A percentile compares a stretch with the other conserved stretches of the same genome.
phyloP scores from a whole-genome alignment of 2,113 vertebrate species.

The Peromyscus californicus region DNA sequence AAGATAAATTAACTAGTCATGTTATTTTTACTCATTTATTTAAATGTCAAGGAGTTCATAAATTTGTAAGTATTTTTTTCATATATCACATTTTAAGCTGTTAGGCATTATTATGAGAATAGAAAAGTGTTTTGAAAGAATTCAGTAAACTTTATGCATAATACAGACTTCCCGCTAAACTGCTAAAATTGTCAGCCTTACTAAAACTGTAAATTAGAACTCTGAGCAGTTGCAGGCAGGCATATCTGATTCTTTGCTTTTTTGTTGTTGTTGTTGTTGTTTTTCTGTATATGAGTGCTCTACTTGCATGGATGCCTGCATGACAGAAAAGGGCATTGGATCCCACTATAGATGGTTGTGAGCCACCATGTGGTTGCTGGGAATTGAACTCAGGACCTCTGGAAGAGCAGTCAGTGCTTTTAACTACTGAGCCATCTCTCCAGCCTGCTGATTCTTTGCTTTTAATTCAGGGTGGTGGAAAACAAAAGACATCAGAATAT shows the following conservation, averaged over 20 bases:
- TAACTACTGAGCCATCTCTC: neutral
- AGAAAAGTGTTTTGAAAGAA: slow-evolving; percentile 57
- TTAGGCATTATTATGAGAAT: slow-evolving; percentile 46
- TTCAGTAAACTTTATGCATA: slow-evolving; percentile 36
- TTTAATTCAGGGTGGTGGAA: slow-evolving; percentile 33
- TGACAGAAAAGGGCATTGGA: neutral
- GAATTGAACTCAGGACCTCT: neutral
- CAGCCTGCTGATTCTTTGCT: neutral
- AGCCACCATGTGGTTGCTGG: neutral
- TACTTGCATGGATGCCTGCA: neutral
- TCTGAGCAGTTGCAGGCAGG: neutral
- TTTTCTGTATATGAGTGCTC: neutral
- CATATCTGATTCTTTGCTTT: neutral
- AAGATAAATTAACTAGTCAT: slow-evolving; percentile 13
- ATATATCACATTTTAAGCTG: slow-evolving; percentile 27
- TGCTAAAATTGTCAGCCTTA: neutral
- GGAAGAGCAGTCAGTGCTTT: neutral
- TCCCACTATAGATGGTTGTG: neutral
- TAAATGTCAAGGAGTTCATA: slow-evolving; percentile 42
- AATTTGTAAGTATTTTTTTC: slow-evolving; percentile 51
- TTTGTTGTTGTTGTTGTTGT: neutral
- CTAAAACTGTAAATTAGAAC: neutral
- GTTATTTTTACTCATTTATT: slow-evolving; percentile 55
- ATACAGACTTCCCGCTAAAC: slow-evolving; percentile 19
- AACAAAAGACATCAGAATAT: neutral